A percentile compares a stretch with the other conserved stretches of the same genome.
Conservation (phyloP, 2,888 invertebrate species). For the Melieria crassipennis region DNA sequence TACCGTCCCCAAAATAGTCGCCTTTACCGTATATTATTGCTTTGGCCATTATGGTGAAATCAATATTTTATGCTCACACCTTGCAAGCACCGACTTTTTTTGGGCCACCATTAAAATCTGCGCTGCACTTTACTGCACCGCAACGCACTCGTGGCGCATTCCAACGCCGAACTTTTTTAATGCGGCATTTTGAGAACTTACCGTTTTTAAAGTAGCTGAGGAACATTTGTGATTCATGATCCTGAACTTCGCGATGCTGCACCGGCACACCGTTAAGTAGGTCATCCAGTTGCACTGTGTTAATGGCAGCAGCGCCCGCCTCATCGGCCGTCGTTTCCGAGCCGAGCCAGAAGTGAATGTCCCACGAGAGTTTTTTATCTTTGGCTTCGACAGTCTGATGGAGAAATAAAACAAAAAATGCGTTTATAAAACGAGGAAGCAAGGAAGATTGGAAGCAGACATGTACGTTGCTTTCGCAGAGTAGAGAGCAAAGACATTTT, state of each 20-base stretch:
- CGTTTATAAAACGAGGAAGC: slow-evolving; percentile 12
- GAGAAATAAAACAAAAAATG: slow-evolving; percentile 7
- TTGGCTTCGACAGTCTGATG: slow-evolving; percentile 75
- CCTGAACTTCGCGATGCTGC: slow-evolving; percentile 87
- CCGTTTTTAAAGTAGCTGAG: slow-evolving; percentile 78
- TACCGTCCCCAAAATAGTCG: too few relatives aligned
- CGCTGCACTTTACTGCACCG: neutral
- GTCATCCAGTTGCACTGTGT: slow-evolving; percentile 86
- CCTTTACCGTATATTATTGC: too few relatives aligned
- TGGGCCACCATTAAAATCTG: too few relatives aligned
- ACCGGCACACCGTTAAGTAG: slow-evolving; percentile 83
- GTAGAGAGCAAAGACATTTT: neutral
- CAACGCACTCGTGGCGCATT: too few relatives aligned
- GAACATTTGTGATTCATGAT: slow-evolving; percentile 84
- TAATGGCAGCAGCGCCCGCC: slow-evolving; percentile 79
- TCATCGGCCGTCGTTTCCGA: slow-evolving; percentile 81
- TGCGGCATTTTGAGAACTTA: slow-evolving; percentile 49
- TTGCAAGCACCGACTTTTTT: too few relatives aligned
- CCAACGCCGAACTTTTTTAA: too few relatives aligned
- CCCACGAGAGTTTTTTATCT: slow-evolving; percentile 76
- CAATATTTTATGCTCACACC: too few relatives aligned
- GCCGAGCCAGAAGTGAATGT: slow-evolving; percentile 91
- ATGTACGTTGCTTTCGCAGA: neutral
- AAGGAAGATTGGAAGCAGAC: neutral
- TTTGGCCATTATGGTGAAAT: too few relatives aligned